A percentile compares a stretch with the other conserved stretches of the same genome.
Conservation (phyloP, 2,113 vertebrate species). For the Ginglymostoma cirratum region DNA sequence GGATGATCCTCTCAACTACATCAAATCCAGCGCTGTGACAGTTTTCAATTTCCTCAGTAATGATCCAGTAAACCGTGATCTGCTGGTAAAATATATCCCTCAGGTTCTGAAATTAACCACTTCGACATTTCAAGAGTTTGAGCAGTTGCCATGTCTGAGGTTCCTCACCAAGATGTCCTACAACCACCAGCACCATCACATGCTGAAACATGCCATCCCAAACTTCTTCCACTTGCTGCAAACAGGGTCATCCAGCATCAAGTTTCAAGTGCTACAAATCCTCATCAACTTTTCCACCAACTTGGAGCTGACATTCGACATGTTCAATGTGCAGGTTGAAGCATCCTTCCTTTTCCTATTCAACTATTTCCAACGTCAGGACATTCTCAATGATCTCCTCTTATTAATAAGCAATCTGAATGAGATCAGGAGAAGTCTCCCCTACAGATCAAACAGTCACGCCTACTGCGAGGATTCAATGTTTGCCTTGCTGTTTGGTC, state of each 20-base stretch:
- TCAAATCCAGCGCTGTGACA: slow-evolving; percentile 25
- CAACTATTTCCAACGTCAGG: slow-evolving; percentile 19
- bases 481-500: not conserved
- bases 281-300: slow-evolving; percentile 30
- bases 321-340: not conserved
- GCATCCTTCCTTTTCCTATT: slow-evolving; percentile 14
- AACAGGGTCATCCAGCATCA: not conserved
- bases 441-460: not conserved
- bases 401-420: not conserved
- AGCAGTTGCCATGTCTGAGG: not conserved
- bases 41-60: slow-evolving; percentile 12
- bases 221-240: slow-evolving; percentile 16
- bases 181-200: not conserved
- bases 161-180: slow-evolving; percentile 28
- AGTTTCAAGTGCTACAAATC: slow-evolving; percentile 12
- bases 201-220: not conserved
- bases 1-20: not conserved
- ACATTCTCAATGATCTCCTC: slow-evolving; percentile 10
- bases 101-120: slow-evolving; percentile 10
- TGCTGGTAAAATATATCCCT: not conserved
- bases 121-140: not conserved
- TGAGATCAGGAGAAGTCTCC: not conserved
- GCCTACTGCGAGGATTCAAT: not conserved
- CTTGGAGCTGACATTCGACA: not conserved
- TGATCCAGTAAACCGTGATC: not conserved